Evolutionary conservation across 2,113 vertebrate species (phyloP), one percentile per base, ranked within the genome.

Genomic region (Trochalopteron elliotii): DNA sequence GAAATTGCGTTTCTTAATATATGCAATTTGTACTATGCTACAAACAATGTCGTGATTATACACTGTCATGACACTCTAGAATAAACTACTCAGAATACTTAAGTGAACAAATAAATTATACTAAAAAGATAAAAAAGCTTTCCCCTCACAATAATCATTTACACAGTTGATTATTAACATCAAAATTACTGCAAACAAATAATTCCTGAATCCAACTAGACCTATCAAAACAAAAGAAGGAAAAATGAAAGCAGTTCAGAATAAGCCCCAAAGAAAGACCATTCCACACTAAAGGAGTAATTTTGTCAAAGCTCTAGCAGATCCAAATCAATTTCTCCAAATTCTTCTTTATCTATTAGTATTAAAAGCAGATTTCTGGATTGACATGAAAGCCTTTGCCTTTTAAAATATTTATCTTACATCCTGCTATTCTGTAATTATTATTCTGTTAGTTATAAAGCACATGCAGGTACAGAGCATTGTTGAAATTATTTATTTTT

Each of bases 391-490:
- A 64, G 33, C 8, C 5, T 76, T 39, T 59, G 33, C 39, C 47
- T 45, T 75, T 23, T 28, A 45, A 53, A 71, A 45, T 37, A 82
- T 22, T 60, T 82, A 15, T 59, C 27, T 77, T 83, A 11, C 15
- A 75, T 23, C 52, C 17, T 79, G 4, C 11, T 61, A 9, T 31
- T 79, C 23, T 57, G 52, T 33, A 30, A 19, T 60, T 53, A 76
- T 42, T 60, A 47, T 44, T 75, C 19, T 37, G 12, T 55, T 57
- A 52, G 22, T 42, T 76, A 56, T 7, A 87, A 72, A 72, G 42
- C 33, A 49, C 4, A 79, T 0, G 7, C 2, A 61, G 39, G 40
- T 72, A 57, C 9, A 35, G 10, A 70, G 3, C 2, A 49, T 0
- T 47, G 23, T 16, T 57, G 57, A 70, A 85, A 63, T 35, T 0